Base-by-base conservation (phyloP, 1,140 invertebrate genomes). In the Hirudo medicinalis region DNA sequence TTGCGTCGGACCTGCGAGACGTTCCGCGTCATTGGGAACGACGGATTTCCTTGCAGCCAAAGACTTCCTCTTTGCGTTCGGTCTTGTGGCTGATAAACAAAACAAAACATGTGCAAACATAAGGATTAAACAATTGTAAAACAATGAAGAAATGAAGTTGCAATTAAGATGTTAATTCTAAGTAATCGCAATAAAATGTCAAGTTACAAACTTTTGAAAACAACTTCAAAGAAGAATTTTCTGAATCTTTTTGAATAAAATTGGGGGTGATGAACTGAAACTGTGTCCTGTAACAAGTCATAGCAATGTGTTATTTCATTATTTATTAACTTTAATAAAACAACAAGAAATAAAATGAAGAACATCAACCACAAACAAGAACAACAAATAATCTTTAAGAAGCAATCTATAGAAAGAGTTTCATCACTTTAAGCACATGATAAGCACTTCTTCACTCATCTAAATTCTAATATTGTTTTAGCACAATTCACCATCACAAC, bases 161-260 rank as follows among this genome's bases (percentile, higher is more conserved):
- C 43, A 49, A 15, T 49, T 49, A 2, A 49, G 15, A 9, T 17
- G 15, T 8, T 49, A 49, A 1, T 49, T 49, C 0, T 9, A 15
- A 49, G 13, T 8, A 15, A 49, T 17, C 13, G 11, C 0, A 49
- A 49, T 13, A 49, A 49, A 11, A 8, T 5, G 9, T 5, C 22
- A 32, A 63, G 29, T 13, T 25, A 63, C 57, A 63, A 25, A 63
- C 57, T 97, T 84, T 91, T 93, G 85, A 97, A 97, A 72, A 97
- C 94, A 77, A 88, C 91, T 82, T 92, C 91, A 55, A 89, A 89
- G 91, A 96, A 96, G 83, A 97, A 98, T 80, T 92, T 90, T 83
- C 93, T 88, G 86, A 97, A 97, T 80, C 94, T 87, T 83, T 94
- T 88, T 76, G 93, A 91, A 85, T 98, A 98, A 86, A 96, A 98